These are phyloP conservation scores for Ypsolopha scabrella DNA, from an alignment of 2,888 invertebrate species.

Conservation along the genomic window DNA sequence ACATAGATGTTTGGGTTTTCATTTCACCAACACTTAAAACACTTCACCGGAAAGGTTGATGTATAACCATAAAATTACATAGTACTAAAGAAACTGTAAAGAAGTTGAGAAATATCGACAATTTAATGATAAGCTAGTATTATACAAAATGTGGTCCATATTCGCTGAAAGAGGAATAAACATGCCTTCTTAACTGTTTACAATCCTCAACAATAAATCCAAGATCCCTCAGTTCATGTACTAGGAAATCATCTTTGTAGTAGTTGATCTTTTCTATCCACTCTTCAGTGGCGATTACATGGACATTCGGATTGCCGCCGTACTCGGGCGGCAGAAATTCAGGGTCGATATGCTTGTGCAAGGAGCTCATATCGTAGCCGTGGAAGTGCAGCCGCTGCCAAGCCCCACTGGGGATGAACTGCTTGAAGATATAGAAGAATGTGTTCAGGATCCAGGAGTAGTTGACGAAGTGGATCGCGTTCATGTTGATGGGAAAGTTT, in stretches of 20 bases:
- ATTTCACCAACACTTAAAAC: no score
- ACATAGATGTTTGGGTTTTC: no score
- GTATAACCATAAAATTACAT: no score
- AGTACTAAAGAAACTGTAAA: no score
- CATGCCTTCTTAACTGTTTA: background rate
- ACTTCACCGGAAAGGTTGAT: no score
- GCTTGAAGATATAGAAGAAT: conserved; percentile 81
- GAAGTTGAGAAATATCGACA: no score
- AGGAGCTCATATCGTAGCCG: conserved; percentile 42
- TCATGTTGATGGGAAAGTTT: conserved; percentile 78
- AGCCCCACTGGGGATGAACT: conserved; percentile 76
- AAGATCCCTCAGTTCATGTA: conserved; percentile 72
- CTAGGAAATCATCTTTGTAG: conserved; percentile 63
- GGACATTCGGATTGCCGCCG: conserved; percentile 54
- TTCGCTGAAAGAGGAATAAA: no score
- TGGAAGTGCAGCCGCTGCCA: conserved; percentile 62
- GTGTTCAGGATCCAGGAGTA: conserved; percentile 84
- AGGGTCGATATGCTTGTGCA: conserved; percentile 46
- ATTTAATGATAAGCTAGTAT: no score
- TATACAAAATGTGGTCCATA: no score
- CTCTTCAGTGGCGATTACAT: conserved; percentile 72
- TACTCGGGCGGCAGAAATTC: conserved; percentile 46
- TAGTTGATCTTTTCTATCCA: conserved; percentile 68
- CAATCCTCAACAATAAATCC: conserved; percentile 55
- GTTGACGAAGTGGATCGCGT: conserved; percentile 81